A percentile compares a stretch with the other conserved stretches of the same genome.
Conservation (phyloP, 2,797 vertebrate species). For the Sebastiscus albofasciatus region DNA sequence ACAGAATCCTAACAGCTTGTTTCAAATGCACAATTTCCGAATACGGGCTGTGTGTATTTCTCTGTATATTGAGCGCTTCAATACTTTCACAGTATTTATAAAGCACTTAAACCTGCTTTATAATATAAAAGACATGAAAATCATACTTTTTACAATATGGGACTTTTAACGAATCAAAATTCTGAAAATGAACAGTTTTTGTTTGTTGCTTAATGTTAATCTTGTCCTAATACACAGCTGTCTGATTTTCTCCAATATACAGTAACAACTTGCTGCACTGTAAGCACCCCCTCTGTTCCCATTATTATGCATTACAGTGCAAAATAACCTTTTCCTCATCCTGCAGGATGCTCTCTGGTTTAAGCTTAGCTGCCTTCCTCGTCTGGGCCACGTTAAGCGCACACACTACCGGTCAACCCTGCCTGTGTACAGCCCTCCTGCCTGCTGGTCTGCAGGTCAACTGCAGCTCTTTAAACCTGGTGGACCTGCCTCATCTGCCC, state of each 20-base stretch:
- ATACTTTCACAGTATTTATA: too few relatives aligned
- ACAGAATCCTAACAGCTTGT: too few relatives aligned
- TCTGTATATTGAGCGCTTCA: too few relatives aligned
- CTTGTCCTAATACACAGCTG: not conserved
- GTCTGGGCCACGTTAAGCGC: constrained; percentile 56
- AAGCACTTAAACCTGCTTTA: too few relatives aligned
- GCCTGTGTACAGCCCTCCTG: constrained; percentile 60
- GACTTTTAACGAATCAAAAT: not conserved
- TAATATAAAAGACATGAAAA: too few relatives aligned
- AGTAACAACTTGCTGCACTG: not conserved
- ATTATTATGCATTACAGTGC: not conserved
- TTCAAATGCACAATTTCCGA: too few relatives aligned
- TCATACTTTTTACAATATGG: too few relatives aligned
- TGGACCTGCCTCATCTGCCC: constrained; percentile 67
- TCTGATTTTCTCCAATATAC: not conserved
- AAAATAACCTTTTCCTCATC: constrained; percentile 17
- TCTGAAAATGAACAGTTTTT: not conserved
- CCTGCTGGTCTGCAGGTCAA: constrained; percentile 67
- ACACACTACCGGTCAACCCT: constrained; percentile 36
- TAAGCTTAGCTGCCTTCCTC: constrained; percentile 68
- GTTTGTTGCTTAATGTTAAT: not conserved
- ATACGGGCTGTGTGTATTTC: too few relatives aligned
- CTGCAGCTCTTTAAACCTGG: constrained; percentile 78
- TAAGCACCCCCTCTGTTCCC: not conserved
- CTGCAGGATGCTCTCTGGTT: constrained; percentile 77